Base-by-base conservation (phyloP, 2,888 invertebrate genomes). In the Trichopria drosophilae region DNA sequence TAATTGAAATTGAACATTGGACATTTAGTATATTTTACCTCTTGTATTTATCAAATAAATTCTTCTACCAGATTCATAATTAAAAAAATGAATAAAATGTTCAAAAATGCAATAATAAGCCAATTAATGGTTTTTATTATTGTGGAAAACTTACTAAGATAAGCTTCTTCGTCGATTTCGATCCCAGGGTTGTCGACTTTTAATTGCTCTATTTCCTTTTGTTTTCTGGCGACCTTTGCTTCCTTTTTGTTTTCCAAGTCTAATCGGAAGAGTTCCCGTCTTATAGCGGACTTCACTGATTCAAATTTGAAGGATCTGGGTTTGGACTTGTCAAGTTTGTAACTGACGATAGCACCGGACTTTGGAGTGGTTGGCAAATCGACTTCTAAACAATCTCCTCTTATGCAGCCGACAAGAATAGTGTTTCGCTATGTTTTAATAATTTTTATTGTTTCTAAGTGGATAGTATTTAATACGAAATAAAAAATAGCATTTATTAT, bases 121-220 rank as follows among this genome's bases (percentile, higher is more conserved):
- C n/a, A n/a, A n/a, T n/a, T n/a, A n/a, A n/a, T n/a, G n/a, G n/a
- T n/a, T n/a, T n/a, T n/a, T n/a, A n/a, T n/a, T n/a, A n/a, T n/a
- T n/a, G n/a, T n/a, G n/a, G n/a, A n/a, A n/a, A n/a, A 24, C 32
- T 66, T 76, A 87, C 87, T 82, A 51, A 88, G 66, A 52, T 80
- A 83, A 9, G 76, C 67, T 28, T 83, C 82, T 63, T 84, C 80
- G 57, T 84, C 82, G 13, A 84, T 79, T 53, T 81, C 80, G 16
- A 84, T 60, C 1, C 80, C 82, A 0, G 83, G 83, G 75, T 83
- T 83, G 4, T 81, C 80, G 34, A 71, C 73, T 60, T 76, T 78
- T 1, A 84, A 59, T 53, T 76, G 77, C 63, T 83, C 81, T 61
- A 88, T 75, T 70, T 86, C 83, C 10, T 78, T 77, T 29, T 77